Conservation (phyloP, 2,888 invertebrate species). For the Drosophila longiperda region DNA sequence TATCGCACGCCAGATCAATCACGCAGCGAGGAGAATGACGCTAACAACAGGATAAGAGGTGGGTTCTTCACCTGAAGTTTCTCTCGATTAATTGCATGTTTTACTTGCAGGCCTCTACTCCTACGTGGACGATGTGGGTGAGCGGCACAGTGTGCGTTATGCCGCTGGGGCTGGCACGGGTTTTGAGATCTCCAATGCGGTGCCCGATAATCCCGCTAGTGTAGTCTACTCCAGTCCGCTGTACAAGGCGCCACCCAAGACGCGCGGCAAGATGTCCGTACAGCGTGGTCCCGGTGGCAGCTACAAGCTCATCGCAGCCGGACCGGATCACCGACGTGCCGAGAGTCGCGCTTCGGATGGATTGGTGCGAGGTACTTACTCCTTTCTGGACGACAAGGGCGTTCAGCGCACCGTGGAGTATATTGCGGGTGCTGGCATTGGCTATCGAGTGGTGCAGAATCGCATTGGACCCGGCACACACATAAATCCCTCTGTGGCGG, state of each 20-base stretch:
- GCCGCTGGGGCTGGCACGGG: slow-evolving; percentile 91
- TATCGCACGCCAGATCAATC: slow-evolving; percentile 89
- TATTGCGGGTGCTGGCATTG: slow-evolving; percentile 91
- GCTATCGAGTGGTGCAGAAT: slow-evolving; percentile 90
- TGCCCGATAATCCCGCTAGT: slow-evolving; percentile 87
- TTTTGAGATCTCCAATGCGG: slow-evolving; percentile 90
- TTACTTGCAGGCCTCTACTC: slow-evolving; percentile 87
- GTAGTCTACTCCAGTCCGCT: slow-evolving; percentile 88
- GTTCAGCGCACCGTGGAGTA: slow-evolving; percentile 92
- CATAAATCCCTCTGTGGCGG: slow-evolving; percentile 86
- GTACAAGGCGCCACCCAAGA: slow-evolving; percentile 87
- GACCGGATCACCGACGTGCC: slow-evolving; percentile 91
- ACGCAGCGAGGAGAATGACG: slow-evolving; percentile 88
- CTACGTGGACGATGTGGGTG: slow-evolving; percentile 91
- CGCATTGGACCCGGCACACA: slow-evolving; percentile 87
- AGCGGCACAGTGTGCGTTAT: slow-evolving; percentile 90
- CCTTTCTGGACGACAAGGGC: slow-evolving; percentile 92
- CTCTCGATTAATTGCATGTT: neutral
- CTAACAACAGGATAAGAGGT: slow-evolving; percentile 88
- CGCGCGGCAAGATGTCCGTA: slow-evolving; percentile 90
- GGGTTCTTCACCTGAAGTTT: neutral
- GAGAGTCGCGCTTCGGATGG: slow-evolving; percentile 90
- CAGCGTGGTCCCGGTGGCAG: slow-evolving; percentile 90
- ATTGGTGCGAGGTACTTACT: slow-evolving; percentile 91
- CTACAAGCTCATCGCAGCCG: slow-evolving; percentile 91